Evolutionary conservation across 2,113 vertebrate genomes (phyloP), one percentile per base, ranked within the genome.

Genomic region (Actenoides hombroni): DNA sequence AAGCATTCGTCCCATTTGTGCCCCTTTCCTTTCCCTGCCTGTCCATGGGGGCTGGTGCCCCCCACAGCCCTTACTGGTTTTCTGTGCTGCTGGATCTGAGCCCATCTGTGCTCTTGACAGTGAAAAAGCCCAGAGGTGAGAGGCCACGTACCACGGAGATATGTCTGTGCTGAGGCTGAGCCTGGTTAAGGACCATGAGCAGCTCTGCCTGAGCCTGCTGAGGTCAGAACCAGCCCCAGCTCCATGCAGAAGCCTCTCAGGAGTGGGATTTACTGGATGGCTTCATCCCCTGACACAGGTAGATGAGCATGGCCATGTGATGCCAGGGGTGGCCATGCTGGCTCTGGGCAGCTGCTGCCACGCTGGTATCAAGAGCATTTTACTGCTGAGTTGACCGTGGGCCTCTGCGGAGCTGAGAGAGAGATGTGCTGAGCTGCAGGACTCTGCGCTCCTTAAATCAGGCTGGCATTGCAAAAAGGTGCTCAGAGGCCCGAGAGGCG

Each of bases 141-240:
- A 35, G 46, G 35, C 23, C 17, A 5, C 0, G 0, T 54, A 24
- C 20, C 2, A 1, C 2, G 2, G 39, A 37, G 23, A 35, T 2
- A 1, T 79, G 26, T 54, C 28, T 93, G 35, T 60, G 37, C 49
- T 65, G 2, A 1, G 23, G 68, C 42, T 83, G 56, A 87, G 19
- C 46, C 37, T 90, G n/a, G 6, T 54, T 2, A 2, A 21, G 26
- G n/a, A 69, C 28, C 3, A 1, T 42, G 33, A n/a, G n/a, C 69
- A 56, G 42, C 67, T 57, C 70, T 91, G 16, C 37, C 68, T 39
- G 49, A 81, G 31, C 49, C 68, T 69, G 13, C 67, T 0, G 0
- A 67, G 53, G 26, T 28, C 42, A 84, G 46, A 79, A 42, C 51
- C 31, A 75, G 33, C 42, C 56, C 37, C 39, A 70, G 42, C 28